These are phyloP conservation scores for Porites rus DNA, from an alignment of 92 coral and sea anemone species.

Conservation along the genomic window DNA sequence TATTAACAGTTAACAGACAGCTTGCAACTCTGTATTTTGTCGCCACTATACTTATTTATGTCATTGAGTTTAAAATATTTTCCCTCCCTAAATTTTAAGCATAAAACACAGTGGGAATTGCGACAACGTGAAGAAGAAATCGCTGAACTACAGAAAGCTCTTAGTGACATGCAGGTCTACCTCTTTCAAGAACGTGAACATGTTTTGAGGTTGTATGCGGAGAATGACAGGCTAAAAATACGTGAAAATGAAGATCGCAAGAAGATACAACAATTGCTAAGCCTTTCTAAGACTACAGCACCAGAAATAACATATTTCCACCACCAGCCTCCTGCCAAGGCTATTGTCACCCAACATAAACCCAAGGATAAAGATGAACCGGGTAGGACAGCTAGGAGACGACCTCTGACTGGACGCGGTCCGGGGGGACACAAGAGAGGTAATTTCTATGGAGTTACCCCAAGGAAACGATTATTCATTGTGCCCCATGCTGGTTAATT, in stretches of 20 bases:
- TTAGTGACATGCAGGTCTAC: constrained; percentile 99
- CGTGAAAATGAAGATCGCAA: constrained; percentile 97
- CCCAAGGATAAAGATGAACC: constrained; percentile 32
- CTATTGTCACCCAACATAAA: constrained; percentile 83
- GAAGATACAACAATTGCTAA: constrained; percentile 90
- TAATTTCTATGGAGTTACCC: not conserved
- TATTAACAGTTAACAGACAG: too few species aligned
- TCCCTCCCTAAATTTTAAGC: constrained; percentile 53
- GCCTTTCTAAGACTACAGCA: constrained; percentile 78
- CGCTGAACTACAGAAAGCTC: constrained; percentile 97
- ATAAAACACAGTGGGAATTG: constrained; percentile 97
- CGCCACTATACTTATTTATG: too few species aligned
- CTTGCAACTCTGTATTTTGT: too few species aligned
- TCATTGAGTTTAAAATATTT: not conserved
- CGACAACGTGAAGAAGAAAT: constrained; percentile 99
- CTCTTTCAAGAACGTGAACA: constrained; percentile 98
- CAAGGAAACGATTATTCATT: not conserved
- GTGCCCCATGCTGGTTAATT: not conserved
- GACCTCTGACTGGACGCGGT: constrained; percentile 82
- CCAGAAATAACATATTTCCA: constrained; percentile 98
- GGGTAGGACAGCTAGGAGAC: constrained; percentile 29
- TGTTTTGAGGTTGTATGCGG: constrained; percentile 95
- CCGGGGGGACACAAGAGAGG: constrained; percentile 99
- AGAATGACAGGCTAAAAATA: constrained; percentile 95
- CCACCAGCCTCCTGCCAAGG: constrained; percentile 94